These are phyloP conservation scores for Cricetomys ansorgei DNA, from an alignment of 2,113 vertebrate genomes.

Conservation along the genomic window DNA sequence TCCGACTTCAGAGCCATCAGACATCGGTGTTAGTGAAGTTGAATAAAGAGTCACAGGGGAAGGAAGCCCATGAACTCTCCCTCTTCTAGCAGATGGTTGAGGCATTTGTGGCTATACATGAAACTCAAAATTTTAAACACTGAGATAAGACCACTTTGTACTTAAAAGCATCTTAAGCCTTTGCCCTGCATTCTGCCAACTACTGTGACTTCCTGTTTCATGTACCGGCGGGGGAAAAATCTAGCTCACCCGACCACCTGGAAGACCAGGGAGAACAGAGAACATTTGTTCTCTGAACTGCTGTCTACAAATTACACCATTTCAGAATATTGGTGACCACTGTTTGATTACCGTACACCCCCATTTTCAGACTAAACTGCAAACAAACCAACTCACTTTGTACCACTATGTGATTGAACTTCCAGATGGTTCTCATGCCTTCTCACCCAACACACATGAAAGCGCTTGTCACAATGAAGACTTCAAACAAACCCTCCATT, in stretches of 20 bases:
- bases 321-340: not conserved
- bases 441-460: constrained; percentile 28
- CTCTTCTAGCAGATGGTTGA: not conserved
- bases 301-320: not conserved
- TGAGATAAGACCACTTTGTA: not conserved
- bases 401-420: constrained; percentile 21
- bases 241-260: not conserved
- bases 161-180: not conserved
- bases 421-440: constrained; percentile 45
- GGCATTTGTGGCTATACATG: not conserved
- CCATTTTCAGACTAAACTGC: constrained; percentile 44
- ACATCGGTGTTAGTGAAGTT: not conserved
- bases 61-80: not conserved
- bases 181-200: not conserved
- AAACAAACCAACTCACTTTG: not conserved
- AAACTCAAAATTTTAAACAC: not conserved
- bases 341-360: constrained; percentile 17
- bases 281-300: constrained; percentile 50
- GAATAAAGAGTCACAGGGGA: not conserved
- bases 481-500: constrained; percentile 55
- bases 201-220: not conserved
- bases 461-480: constrained; percentile 14
- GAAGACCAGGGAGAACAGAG: constrained; percentile 14
- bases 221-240: not conserved
- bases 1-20: not conserved